Percentiles rank a stretch among this genome's conserved stretches.
These are phyloP conservation scores for Masticophis lateralis DNA, from an alignment of 2,797 vertebrate species.

Conservation along the genomic window DNA sequence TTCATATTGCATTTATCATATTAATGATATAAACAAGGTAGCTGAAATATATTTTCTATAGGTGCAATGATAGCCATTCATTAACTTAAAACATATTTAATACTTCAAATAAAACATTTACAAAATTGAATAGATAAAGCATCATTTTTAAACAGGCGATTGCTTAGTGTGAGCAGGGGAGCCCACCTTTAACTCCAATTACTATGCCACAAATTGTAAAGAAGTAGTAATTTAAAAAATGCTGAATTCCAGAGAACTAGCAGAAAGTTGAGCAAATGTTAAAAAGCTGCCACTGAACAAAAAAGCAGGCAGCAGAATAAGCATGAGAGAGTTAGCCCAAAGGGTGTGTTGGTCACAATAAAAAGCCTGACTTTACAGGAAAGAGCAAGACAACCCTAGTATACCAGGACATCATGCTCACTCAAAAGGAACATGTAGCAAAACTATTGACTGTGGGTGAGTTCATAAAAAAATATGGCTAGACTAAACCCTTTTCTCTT, in stretches of 20 bases:
- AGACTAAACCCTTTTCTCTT: background rate
- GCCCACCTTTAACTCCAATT: background rate
- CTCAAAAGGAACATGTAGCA: background rate
- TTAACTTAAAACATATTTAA: background rate
- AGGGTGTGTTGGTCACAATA: background rate
- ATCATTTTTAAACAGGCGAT: background rate
- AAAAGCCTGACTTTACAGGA: background rate
- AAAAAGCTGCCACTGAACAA: background rate
- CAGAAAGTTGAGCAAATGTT: background rate
- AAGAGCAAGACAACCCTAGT: background rate
- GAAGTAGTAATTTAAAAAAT: background rate
- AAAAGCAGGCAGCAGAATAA: background rate
- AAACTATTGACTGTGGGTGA: background rate
- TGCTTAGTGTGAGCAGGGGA: background rate
- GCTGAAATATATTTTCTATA: background rate
- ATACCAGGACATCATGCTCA: background rate
- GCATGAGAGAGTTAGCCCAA: background rate
- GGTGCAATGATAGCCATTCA: background rate
- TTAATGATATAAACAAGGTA: background rate
- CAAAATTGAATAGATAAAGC: background rate
- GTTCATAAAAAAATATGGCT: background rate
- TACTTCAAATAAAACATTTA: background rate
- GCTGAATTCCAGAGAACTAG: background rate
- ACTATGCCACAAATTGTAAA: background rate
- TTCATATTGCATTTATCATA: background rate